Evolutionary conservation across 2,113 vertebrate genomes (phyloP), one percentile per base, ranked within the genome.

Genomic region (Sorex araneus): DNA sequence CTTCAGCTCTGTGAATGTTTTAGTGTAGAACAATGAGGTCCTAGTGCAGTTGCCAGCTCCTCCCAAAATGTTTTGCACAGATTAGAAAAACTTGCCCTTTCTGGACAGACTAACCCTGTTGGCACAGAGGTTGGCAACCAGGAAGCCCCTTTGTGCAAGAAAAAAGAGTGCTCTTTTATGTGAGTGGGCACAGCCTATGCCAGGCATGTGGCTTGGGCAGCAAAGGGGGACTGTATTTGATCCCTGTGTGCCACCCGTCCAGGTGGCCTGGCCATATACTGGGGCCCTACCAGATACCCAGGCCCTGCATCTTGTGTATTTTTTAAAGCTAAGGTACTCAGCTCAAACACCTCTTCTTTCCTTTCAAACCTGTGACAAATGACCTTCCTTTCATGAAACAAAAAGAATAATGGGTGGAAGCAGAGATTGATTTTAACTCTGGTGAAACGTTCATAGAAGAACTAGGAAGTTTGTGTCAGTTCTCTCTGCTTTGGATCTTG

Each of bases 391-490:
- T 64, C 28, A 67, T 8, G 28, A 82, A 82, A 43, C 19, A 36
- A 78, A 21, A 60, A 18, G 8, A 47, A 84, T 1, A 64, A 36
- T 36, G 28, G 69, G 21, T 27, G 69, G 27, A 4, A 7, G 32
- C 54, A 76, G 45, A 28, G 57, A 23, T 84, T 88, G 54, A 47
- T 86, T 71, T 94, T 3, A 28, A 71, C 40, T 76, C 50, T 66
- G 69, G 40, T 90, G 86, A 81, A 43, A 77, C 21, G 8, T 9
- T 67, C n/a, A 45, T 47, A 83, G 47, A 70, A 90, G 81, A 95
- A 94, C 93, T 75, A 91, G 80, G 47, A 54, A 36, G 45, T 54
- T 11, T n/a, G 36, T 32, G 36, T 69, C 19, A 0, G 8, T 8
- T 81, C 67, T 83, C 71, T 83, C 67, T 88, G 6, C 32, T 84